A percentile compares a stretch with the other conserved stretches of the same genome.
phyloP scores from a whole-genome alignment of 2,113 vertebrate species.

The Willisornis vidua region DNA sequence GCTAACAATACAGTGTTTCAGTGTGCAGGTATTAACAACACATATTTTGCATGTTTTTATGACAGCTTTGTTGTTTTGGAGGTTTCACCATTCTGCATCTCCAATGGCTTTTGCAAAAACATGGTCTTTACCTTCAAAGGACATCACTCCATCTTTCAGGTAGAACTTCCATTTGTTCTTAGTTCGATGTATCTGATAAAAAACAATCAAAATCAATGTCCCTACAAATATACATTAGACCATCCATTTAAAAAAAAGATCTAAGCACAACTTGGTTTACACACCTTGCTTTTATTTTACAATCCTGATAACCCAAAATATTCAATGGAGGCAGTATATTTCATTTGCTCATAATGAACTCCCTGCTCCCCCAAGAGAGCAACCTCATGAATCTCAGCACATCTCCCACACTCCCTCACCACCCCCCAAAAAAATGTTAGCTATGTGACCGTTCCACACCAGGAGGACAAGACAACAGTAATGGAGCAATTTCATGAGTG shows the following conservation, averaged over 20 bases:
- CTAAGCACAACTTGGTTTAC: not conserved
- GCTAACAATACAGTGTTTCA: not conserved
- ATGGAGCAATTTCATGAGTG: not conserved
- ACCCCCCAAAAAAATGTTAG: not conserved
- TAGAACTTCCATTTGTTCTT: constrained; percentile 99
- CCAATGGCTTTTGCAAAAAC: constrained; percentile 95
- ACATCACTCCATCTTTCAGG: constrained; percentile 95
- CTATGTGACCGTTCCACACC: not conserved
- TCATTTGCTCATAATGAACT: not conserved
- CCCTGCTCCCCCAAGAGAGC: not conserved
- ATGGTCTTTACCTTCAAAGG: constrained; percentile 90
- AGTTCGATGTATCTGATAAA: constrained; percentile 91
- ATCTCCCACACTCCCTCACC: too few species aligned
- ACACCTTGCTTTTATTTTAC: not conserved
- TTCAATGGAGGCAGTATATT: not conserved
- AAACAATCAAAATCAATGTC: not conserved
- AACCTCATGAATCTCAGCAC: not conserved
- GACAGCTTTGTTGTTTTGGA: not conserved
- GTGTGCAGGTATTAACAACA: not conserved
- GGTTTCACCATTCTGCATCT: constrained; percentile 93
- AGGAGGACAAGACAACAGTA: not conserved
- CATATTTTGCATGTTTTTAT: not conserved
- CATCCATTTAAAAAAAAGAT: not conserved
- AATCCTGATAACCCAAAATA: not conserved
- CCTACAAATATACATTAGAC: not conserved